phyloP scores from a whole-genome alignment of 2,888 invertebrate species.

The Abrostola triplasia region DNA sequence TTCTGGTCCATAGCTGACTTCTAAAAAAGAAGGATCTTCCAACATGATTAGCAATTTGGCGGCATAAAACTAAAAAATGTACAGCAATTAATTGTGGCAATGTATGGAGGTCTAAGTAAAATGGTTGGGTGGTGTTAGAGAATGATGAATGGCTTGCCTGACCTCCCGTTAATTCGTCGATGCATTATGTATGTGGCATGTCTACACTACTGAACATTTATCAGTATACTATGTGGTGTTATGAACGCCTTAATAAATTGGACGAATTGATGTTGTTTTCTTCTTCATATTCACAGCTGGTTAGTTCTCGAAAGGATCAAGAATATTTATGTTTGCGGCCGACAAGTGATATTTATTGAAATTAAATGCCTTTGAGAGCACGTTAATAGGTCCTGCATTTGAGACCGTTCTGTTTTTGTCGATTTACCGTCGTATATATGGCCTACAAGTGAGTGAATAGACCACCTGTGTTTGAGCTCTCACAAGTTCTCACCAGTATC shows the following conservation, averaged over 20 bases:
- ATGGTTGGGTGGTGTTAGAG: conserved; percentile 53
- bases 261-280: conserved; percentile 11
- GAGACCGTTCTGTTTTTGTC: too few relatives aligned
- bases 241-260: conserved; percentile 7
- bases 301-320: background rate
- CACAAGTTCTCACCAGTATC: too few relatives aligned
- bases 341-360: too few relatives aligned
- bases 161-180: conserved; percentile 61
- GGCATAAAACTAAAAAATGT: background rate
- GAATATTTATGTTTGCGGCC: background rate
- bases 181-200: conserved; percentile 55
- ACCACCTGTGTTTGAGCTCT: too few relatives aligned
- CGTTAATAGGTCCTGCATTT: too few relatives aligned
- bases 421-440: too few relatives aligned
- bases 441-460: too few relatives aligned
- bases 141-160: conserved; percentile 64
- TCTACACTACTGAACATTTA: conserved; percentile 26
- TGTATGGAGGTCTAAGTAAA: conserved; percentile 38
- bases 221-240: conserved; percentile 14
- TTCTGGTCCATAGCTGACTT: too few relatives aligned
- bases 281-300: conserved; percentile 1
- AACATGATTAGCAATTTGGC: too few relatives aligned
- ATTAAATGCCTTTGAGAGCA: too few relatives aligned
- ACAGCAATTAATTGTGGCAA: background rate
- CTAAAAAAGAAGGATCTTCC: too few relatives aligned